Evolutionary conservation across 1,140 invertebrate species (phyloP), one percentile per base, ranked within the genome.

Genomic region (Apis laboriosa): DNA sequence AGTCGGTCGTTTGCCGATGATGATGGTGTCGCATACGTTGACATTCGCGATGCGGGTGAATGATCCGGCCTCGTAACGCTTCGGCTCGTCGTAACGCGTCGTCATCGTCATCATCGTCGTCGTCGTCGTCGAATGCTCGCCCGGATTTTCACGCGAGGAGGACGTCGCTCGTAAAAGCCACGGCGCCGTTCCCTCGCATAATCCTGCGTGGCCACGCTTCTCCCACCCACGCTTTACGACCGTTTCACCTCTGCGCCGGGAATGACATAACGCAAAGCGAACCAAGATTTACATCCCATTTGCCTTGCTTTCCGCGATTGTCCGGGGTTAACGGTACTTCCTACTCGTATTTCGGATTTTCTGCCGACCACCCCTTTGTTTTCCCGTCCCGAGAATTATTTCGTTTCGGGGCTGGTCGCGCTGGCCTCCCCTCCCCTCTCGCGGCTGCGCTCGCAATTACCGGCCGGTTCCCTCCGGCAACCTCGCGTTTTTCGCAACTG

Each of bases 251-350:
- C 79, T 77, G 68, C 24, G 49, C 19, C 77, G 4, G 73, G 53
- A 66, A 87, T 87, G 86, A 87, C 83, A 85, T 88, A 88, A 88
- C 87, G 73, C 78, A 85, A 87, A 88, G 83, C 82, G 79, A 83
- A 87, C 56, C 83, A 83, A 87, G 87, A 88, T 88, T 88, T 88
- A 88, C 86, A 88, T 88, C 83, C 79, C 86, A 80, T 80, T 88
- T 78, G 86, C 74, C 78, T 67, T 80, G 76, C 78, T 85, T 79
- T 43, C 64, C 78, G 82, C 75, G 87, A 88, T 88, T 87, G 87
- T 77, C 63, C 76, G 56, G 28, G 53, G 73, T 24, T 51, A 68
- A 82, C 80, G 73, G 43, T 58, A 67, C 73, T 82, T 82, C 73
- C 80, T 82, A 82, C 49, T 68, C 80, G 68, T 61, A 78, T 80